Conservation (phyloP, 64 coral and sea anemone species). For the Acropora tenuis region DNA sequence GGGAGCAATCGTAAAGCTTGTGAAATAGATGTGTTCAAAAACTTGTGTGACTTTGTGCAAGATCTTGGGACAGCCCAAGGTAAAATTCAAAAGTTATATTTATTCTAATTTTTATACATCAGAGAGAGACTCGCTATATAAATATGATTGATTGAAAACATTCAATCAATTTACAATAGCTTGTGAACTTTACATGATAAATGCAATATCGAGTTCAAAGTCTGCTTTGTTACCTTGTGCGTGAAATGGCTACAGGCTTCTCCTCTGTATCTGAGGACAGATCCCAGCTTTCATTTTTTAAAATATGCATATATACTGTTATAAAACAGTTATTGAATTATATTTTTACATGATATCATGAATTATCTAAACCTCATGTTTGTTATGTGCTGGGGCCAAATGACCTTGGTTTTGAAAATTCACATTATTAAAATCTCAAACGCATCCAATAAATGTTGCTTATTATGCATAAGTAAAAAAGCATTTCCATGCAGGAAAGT, state of each 20-base stretch:
- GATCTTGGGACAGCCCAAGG: conserved; percentile 60
- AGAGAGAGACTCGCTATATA: conserved; percentile 27
- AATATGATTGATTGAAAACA: conserved; percentile 63
- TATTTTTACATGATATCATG: too few relatives aligned
- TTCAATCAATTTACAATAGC: conserved; percentile 64
- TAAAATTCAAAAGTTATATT: conserved; percentile 47
- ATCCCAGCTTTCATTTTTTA: too few relatives aligned
- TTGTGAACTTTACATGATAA: not conserved
- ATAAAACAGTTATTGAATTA: too few relatives aligned
- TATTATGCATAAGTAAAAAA: too few relatives aligned
- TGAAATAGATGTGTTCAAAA: conserved; percentile 72
- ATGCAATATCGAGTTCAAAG: not conserved
- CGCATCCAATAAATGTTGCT: too few relatives aligned
- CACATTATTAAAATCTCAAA: too few relatives aligned
- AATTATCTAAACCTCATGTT: too few relatives aligned
- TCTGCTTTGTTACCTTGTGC: not conserved
- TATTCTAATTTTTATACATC: not conserved
- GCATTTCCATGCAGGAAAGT: too few relatives aligned
- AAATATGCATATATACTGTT: too few relatives aligned
- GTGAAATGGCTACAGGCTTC: not conserved
- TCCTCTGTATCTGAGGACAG: too few relatives aligned
- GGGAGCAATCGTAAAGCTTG: conserved; percentile 58
- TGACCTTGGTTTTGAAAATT: too few relatives aligned
- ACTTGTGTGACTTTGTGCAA: conserved; percentile 70
- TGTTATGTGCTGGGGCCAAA: too few relatives aligned